Conservation (phyloP, 2,113 vertebrate species). For the Anguilla rostrata region DNA sequence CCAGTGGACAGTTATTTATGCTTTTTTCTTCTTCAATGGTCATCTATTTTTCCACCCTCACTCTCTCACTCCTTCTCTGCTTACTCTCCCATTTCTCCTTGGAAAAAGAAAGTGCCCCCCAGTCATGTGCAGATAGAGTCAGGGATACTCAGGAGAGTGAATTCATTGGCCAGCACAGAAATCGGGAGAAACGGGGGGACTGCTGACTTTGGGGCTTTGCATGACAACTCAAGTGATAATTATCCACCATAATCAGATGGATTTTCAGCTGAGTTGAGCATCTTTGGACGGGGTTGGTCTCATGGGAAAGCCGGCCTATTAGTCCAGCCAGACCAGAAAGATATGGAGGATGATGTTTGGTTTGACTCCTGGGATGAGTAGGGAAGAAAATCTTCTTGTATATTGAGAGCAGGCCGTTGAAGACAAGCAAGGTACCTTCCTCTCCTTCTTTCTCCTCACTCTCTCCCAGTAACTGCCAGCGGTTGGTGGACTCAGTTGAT, state of each 20-base stretch:
- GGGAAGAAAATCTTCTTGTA: background rate
- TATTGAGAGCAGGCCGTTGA: background rate
- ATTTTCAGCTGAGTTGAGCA: background rate
- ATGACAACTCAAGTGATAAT: background rate
- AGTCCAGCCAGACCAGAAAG: background rate
- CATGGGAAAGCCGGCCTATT: background rate
- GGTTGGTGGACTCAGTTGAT: slow-evolving; percentile 34
- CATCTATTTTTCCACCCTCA: background rate
- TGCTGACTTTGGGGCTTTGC: background rate
- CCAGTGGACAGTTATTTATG: background rate
- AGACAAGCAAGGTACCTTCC: background rate
- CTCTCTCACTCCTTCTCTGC: background rate
- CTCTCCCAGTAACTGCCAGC: background rate
- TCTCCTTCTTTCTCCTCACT: background rate
- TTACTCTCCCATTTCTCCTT: background rate
- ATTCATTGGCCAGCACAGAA: background rate
- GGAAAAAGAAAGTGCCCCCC: background rate
- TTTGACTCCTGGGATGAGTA: background rate
- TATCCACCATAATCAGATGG: background rate
- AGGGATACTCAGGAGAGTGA: background rate
- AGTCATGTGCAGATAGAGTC: background rate
- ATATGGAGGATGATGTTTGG: background rate
- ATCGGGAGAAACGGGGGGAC: background rate
- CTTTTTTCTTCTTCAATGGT: background rate
- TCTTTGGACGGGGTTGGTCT: background rate